Conservation (phyloP, 2,888 invertebrate species). For the Dryomyza anilis region DNA sequence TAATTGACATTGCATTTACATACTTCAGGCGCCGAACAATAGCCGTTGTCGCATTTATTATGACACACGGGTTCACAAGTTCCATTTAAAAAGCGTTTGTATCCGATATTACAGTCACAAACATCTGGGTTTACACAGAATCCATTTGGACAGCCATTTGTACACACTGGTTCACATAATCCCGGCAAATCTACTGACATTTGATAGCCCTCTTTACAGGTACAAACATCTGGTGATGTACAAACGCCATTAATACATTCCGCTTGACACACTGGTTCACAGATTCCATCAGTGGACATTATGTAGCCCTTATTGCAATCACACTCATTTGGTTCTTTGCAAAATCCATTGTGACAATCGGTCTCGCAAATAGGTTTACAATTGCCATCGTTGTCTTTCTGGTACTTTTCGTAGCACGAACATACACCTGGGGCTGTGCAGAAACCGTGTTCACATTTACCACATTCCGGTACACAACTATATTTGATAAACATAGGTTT, state of each 20-base stretch:
- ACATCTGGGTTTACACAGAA: conserved; percentile 44
- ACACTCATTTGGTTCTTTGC: conserved; percentile 65
- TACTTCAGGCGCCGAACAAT: conserved; percentile 43
- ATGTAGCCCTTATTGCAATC: conserved; percentile 65
- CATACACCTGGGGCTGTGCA: conserved; percentile 51
- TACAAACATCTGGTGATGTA: conserved; percentile 70
- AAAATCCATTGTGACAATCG: conserved; percentile 52
- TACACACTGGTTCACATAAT: conserved; percentile 52
- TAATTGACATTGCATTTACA: conserved; percentile 41
- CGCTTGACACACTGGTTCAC: conserved; percentile 48
- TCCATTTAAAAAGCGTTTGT: no score
- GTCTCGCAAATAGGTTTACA: conserved; percentile 49
- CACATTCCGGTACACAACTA: conserved; percentile 53
- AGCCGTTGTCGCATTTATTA: conserved; percentile 40
- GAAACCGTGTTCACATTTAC: conserved; percentile 47
- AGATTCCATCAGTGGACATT: conserved; percentile 45
- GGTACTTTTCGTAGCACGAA: conserved; percentile 44
- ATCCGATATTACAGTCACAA: conserved; percentile 43
- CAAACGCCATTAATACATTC: conserved; percentile 62
- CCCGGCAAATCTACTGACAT: conserved; percentile 7
- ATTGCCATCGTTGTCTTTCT: conserved; percentile 34
- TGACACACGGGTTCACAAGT: conserved; percentile 47
- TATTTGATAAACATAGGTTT: no score
- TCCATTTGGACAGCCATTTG: conserved; percentile 41
- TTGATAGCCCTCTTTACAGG: conserved; percentile 69